These are phyloP conservation scores for Achatina immaculata DNA, from an alignment of 1,140 invertebrate genomes.

Conservation along the genomic window DNA sequence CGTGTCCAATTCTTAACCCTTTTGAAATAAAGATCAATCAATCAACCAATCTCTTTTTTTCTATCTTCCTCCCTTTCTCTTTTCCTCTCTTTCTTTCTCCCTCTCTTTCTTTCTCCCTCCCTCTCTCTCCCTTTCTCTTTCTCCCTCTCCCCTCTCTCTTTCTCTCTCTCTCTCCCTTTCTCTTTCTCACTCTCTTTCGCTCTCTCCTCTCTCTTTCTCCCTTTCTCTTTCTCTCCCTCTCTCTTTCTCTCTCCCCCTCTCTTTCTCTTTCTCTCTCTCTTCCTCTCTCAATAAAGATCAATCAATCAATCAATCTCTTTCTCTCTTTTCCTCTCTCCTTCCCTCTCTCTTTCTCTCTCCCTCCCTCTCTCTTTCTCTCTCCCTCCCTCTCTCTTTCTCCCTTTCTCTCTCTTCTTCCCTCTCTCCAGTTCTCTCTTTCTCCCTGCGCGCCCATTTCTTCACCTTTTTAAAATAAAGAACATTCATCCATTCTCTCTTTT, in stretches of 20 bases:
- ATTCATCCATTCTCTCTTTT: too few species aligned
- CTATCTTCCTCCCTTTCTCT: not conserved
- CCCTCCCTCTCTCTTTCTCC: not conserved
- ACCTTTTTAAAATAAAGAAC: too few species aligned
- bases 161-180: not conserved
- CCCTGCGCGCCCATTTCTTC: too few species aligned
- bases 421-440: not conserved
- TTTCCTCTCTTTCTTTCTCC: constrained; percentile 10
- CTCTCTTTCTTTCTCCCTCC: not conserved
- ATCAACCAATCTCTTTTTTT: too few species aligned
- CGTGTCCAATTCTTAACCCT: too few species aligned
- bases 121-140: constrained; percentile 7
- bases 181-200: not conserved
- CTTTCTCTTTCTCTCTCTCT: constrained; percentile 18
- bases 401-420: not conserved
- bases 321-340: not conserved
- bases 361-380: not conserved
- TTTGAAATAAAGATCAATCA: too few species aligned
- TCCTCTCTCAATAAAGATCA: too few species aligned
- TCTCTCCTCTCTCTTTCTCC: constrained; percentile 8
- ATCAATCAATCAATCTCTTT: too few species aligned
- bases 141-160: constrained; percentile 2
- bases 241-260: constrained; percentile 17
- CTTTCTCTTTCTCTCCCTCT: constrained; percentile 3
- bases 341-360: not conserved